Evolutionary conservation across 2,888 invertebrate genomes (phyloP), one percentile per base, ranked within the genome.

Genomic region (Cataglyphis cursor): DNA sequence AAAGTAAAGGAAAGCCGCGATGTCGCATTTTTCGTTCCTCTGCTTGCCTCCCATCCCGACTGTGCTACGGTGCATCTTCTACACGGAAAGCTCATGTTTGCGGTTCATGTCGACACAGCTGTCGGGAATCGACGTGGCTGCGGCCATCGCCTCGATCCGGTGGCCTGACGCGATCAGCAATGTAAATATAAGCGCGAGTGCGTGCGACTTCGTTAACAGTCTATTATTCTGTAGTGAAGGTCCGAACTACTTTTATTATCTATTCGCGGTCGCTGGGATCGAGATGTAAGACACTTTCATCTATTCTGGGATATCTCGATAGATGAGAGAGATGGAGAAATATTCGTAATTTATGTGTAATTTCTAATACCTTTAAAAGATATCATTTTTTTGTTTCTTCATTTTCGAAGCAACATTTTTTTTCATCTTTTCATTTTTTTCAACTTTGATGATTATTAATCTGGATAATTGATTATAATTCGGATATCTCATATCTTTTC

Each of bases 101-200:
- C 81, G 18, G 78, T 82, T 83, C 54, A 80, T 83, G 86, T 85
- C 88, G 83, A 83, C 86, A 75, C 86, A 86, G 85, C 83, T 88
- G 88, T 83, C 68, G 28, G 51, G 54, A 68, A 51, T 57, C 59
- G 73, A 41, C 54, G 44, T 31, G 31, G 38, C 38, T 57, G 73
- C 76, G 28, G 66, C 66, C 31, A 62, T 70, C 15, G 28, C 21
- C n/a, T 61, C 51, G 41, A 80, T 81, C 70, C 51, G 41, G 24
- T 24, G 72, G 28, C 41, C 41, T 18, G 66, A 44, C 41, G 21
- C 80, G 81, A 88, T 88, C 88, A 87, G 83, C 87, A 87, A 84
- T 88, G 88, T 86, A 85, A 88, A 88, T 88, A 8, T 51, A 72
- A 76, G 59, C 54, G 61, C 62, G 78, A 78, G 66, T 81, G 65